phyloP scores from a whole-genome alignment of 2,888 invertebrate species.

The Lycocerus yunnanus region DNA sequence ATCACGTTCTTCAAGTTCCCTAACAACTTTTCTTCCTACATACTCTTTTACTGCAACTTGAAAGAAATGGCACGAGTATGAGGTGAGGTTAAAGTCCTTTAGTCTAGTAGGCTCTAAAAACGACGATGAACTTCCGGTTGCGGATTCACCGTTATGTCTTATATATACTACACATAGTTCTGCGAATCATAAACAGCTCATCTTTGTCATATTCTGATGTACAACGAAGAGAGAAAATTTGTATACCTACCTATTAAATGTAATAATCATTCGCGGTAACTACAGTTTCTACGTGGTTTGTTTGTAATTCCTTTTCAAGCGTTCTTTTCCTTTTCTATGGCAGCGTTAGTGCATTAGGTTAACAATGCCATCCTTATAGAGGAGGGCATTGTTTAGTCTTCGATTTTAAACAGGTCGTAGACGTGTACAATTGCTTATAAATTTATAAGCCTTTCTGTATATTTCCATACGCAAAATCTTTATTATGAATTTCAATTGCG shows the following conservation, averaged over 20 bases:
- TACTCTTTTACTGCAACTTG: constrained; percentile 16
- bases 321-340: constrained; percentile 33
- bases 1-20: background rate
- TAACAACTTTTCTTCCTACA: constrained; percentile 13
- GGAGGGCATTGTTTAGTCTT: constrained; percentile 28
- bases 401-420: constrained; percentile 28
- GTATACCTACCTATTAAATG: constrained; percentile 13
- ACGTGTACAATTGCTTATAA: constrained; percentile 30
- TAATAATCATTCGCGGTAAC: constrained; percentile 18
- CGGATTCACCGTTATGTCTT: constrained; percentile 50
- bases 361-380: constrained; percentile 35
- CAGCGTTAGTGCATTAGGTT: constrained; percentile 35
- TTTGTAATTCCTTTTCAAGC: constrained; percentile 24
- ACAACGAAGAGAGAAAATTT: constrained; percentile 12
- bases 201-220: constrained; percentile 9
- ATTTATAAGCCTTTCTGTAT: constrained; percentile 3
- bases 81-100: constrained; percentile 52
- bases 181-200: constrained; percentile 22
- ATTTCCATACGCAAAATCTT: background rate
- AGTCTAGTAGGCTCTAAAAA: constrained; percentile 52
- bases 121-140: constrained; percentile 54
- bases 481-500: background rate
- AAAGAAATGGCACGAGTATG: constrained; percentile 38
- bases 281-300: constrained; percentile 23
- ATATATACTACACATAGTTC: constrained; percentile 19